These are phyloP conservation scores for Ochlodes sylvanus DNA, from an alignment of 2,888 invertebrate species.

Conservation along the genomic window DNA sequence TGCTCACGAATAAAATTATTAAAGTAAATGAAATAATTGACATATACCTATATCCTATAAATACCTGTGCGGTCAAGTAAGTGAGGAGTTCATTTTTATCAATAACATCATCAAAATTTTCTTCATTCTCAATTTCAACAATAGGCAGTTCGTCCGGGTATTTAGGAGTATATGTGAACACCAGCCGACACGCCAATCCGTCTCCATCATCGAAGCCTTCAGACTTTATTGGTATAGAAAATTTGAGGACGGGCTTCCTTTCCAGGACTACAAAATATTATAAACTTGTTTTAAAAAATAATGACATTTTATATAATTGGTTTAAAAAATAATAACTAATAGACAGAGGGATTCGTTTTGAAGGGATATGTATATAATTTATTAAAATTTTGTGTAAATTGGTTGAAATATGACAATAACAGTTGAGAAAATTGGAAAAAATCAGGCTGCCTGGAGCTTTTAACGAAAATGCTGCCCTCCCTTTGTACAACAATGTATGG, in stretches of 20 bases:
- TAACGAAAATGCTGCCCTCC: no score
- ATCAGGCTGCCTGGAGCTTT: no score
- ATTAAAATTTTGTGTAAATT: no score
- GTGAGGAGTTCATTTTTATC: constrained; percentile 87
- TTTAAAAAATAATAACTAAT: no score
- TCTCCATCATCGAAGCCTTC: constrained; percentile 90
- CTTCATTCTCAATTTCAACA: constrained; percentile 91
- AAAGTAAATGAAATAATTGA: no score
- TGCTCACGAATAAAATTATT: no score
- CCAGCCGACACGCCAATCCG: constrained; percentile 90
- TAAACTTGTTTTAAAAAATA: constrained; percentile 27
- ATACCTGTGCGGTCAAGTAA: constrained; percentile 88
- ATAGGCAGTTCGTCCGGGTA: constrained; percentile 95
- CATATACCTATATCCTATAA: background rate
- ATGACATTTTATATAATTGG: constrained; percentile 6
- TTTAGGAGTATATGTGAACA: constrained; percentile 93
- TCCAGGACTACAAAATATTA: constrained; percentile 85
- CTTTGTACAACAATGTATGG: no score
- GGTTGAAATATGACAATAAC: no score
- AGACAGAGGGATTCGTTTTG: no score
- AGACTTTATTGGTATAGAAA: constrained; percentile 93
- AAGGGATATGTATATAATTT: no score
- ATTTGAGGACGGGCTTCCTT: constrained; percentile 89
- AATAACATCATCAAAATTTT: constrained; percentile 90
- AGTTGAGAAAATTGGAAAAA: no score